phyloP scores from a whole-genome alignment of 2,888 invertebrate genomes.

The Acleris emargana region DNA sequence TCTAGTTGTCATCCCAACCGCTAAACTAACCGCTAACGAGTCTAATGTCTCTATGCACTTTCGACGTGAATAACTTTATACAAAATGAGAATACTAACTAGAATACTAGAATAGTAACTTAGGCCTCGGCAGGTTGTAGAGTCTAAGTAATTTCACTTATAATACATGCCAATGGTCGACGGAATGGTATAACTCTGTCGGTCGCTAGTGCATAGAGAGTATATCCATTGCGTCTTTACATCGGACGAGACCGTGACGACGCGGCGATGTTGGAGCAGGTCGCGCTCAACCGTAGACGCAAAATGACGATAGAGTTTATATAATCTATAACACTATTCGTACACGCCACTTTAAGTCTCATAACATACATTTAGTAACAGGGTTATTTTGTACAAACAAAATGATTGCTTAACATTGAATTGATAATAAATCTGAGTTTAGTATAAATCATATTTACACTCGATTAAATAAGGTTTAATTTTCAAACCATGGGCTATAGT shows the following conservation, averaged over 20 bases:
- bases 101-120: constrained; percentile 39
- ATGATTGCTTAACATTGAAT: too few relatives aligned
- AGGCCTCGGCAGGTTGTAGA: constrained; percentile 41
- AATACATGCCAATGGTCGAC: constrained; percentile 32
- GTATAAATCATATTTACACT: too few relatives aligned
- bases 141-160: constrained; percentile 24
- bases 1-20: constrained; percentile 48
- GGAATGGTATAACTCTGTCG: constrained; percentile 36
- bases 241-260: constrained; percentile 16
- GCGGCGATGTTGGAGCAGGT: constrained; percentile 6
- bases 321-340: constrained; percentile 19
- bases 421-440: too few relatives aligned
- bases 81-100: constrained; percentile 43
- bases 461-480: too few relatives aligned
- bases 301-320: constrained; percentile 11
- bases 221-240: constrained; percentile 27
- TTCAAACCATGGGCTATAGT: too few relatives aligned
- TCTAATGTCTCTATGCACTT: constrained; percentile 55
- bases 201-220: constrained; percentile 52
- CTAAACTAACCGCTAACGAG: constrained; percentile 44
- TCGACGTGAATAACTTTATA: constrained; percentile 49
- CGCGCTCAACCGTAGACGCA: neutral
- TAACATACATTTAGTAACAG: neutral
- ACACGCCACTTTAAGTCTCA: neutral
- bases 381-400: too few relatives aligned